Evolutionary conservation across 2,888 invertebrate genomes (phyloP), one percentile per base, ranked within the genome.

Genomic region (Bembecia ichneumoniformis): DNA sequence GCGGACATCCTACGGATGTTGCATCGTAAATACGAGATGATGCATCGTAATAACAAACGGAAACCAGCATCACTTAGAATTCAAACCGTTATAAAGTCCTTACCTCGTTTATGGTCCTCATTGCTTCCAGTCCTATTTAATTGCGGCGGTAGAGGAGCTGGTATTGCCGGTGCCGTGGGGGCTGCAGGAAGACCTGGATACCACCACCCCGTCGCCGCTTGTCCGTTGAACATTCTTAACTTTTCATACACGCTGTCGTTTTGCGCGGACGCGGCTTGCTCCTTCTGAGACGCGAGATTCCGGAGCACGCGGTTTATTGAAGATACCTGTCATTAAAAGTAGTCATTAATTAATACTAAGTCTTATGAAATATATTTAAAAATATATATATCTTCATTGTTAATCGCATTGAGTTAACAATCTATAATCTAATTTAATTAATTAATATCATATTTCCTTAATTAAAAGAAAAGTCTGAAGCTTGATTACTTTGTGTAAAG

Each of bases 231-330:
- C 93, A 98, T 96, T 62, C 97, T 90, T 60, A 98, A 87, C 86
- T 97, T 97, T 84, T 97, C 97, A 83, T 97, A 97, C 46, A 96
- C 96, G 57, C 95, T 94, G 82, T 97, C 97, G 76, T 92, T 94
- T 68, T 94, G 93, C 59, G 91, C 91, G 45, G 91, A 91, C 45
- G 93, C 92, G 64, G 96, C 95, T 79, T 96, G 96, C 84, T 97
- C 98, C 82, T 98, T 99, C 83, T 97, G 97, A 48, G 97, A 96
- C 20, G 98, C 97, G 66, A 99, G 89, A 87, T 98, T 99, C 57
- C 99, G 90, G 52, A 99, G 90, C 54, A 99, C 99, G 64, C 99
- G 93, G 90, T 99, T 99, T 82, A 99, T 99, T 70, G 97, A 98
- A 56, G 98, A 98, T 59, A 98, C 97, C 97, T 98, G 90, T 7